A percentile compares a stretch with the other conserved stretches of the same genome.
phyloP scores from a whole-genome alignment of 1,140 invertebrate genomes.

The Brachionus asplanchnoidis region DNA sequence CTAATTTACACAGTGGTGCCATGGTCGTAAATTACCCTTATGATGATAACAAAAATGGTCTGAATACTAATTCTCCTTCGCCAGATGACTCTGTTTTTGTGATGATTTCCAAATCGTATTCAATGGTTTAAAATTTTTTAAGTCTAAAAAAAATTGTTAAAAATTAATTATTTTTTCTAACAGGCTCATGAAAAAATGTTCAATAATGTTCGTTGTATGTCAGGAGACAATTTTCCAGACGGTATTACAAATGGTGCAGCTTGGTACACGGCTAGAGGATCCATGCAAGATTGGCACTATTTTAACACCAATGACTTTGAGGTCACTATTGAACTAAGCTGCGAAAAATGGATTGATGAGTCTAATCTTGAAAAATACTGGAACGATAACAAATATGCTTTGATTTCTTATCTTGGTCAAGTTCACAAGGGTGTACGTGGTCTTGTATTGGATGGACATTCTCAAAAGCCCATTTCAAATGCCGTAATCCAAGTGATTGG shows the following conservation, averaged over 20 bases:
- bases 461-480: neutral
- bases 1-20: constrained; percentile 90
- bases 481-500: constrained; percentile 14
- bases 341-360: constrained; percentile 82
- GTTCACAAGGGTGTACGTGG: constrained; percentile 29
- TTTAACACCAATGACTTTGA: constrained; percentile 96
- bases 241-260: constrained; percentile 40
- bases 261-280: constrained; percentile 53
- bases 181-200: constrained; percentile 28
- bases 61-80: neutral
- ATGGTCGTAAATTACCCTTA: constrained; percentile 79
- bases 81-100: constrained; percentile 34
- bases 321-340: constrained; percentile 90
- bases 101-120: constrained; percentile 36
- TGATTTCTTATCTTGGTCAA: constrained; percentile 69
- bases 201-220: neutral
- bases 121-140: neutral
- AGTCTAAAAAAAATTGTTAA: constrained; percentile 42
- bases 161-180: neutral
- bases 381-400: constrained; percentile 82
- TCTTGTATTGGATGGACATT: neutral
- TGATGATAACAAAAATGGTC: neutral
- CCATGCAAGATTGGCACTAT: constrained; percentile 99
- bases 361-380: constrained; percentile 75
- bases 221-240: neutral